These are phyloP conservation scores for Drosophila affinis DNA, from an alignment of 2,888 invertebrate genomes.

Conservation along the genomic window DNA sequence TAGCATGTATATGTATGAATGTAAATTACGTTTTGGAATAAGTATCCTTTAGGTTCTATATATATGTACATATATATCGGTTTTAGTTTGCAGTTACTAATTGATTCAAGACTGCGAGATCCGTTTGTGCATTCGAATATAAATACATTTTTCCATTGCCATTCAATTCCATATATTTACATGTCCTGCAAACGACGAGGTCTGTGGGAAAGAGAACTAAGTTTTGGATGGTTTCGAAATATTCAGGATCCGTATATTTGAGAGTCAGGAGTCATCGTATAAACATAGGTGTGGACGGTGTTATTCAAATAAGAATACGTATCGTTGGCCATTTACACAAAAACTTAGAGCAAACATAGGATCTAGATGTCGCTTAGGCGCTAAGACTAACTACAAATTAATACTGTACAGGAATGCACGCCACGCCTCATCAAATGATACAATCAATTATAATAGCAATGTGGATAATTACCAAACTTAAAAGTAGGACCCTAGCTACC, in stretches of 20 bases:
- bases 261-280: slow-evolving; percentile 9
- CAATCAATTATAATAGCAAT: background rate
- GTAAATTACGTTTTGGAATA: slow-evolving; percentile 41
- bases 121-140: slow-evolving; percentile 56
- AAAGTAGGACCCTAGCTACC: slow-evolving; percentile 83
- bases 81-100: slow-evolving; percentile 42
- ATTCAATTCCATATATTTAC: slow-evolving; percentile 54
- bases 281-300: slow-evolving; percentile 59
- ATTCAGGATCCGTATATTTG: background rate
- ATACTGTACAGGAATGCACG: slow-evolving; percentile 72
- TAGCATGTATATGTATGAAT: slow-evolving; percentile 27
- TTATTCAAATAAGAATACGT: slow-evolving; percentile 55
- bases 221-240: background rate
- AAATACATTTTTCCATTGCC: slow-evolving; percentile 27
- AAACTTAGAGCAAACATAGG: slow-evolving; percentile 27
- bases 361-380: slow-evolving; percentile 34
- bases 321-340: slow-evolving; percentile 58
- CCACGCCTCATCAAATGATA: slow-evolving; percentile 37
- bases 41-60: slow-evolving; percentile 32
- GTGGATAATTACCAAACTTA: slow-evolving; percentile 65
- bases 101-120: slow-evolving; percentile 67
- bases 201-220: slow-evolving; percentile 14
- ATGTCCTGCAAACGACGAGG: slow-evolving; percentile 31
- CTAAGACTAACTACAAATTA: slow-evolving; percentile 73
- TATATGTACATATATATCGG: slow-evolving; percentile 40